Percentiles rank a stretch among this genome's conserved stretches.
phyloP scores from a whole-genome alignment of 2,888 invertebrate species.

The Ennomos quercinarius region DNA sequence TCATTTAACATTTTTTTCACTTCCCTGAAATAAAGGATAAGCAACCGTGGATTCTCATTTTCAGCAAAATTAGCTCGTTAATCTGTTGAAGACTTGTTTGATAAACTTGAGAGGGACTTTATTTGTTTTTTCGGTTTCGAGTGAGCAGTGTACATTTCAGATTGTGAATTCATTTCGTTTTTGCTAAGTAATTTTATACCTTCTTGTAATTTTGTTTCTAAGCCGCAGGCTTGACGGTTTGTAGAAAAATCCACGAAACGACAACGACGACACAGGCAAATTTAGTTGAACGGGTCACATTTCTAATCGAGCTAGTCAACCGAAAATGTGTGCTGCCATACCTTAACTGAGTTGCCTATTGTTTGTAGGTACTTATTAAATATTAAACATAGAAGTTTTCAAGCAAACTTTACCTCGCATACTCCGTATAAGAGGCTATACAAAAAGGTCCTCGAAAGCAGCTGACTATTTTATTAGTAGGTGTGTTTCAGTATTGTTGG shows the following conservation, averaged over 20 bases:
- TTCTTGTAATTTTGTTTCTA: slow-evolving; percentile 13
- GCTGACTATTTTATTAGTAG: slow-evolving; percentile 36
- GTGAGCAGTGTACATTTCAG: slow-evolving; percentile 20
- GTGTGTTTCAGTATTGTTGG: slow-evolving; percentile 38
- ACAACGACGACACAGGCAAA: neutral
- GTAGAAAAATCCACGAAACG: neutral
- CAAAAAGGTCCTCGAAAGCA: slow-evolving; percentile 36
- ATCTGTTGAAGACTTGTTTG: slow-evolving; percentile 40
- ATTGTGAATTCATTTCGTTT: slow-evolving; percentile 16
- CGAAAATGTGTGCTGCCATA: slow-evolving; percentile 13
- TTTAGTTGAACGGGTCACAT: neutral
- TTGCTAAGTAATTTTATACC: slow-evolving; percentile 17
- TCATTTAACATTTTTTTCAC: slow-evolving; percentile 49
- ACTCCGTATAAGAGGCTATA: slow-evolving; percentile 30
- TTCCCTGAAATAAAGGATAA: slow-evolving; percentile 32
- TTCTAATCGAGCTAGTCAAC: slow-evolving; percentile 17
- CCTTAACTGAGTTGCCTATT: slow-evolving; percentile 14
- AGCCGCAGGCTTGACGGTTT: neutral
- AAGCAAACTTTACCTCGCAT: slow-evolving; percentile 27
- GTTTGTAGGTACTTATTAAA: slow-evolving; percentile 25
- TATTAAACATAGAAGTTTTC: slow-evolving; percentile 31
- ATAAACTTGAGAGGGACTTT: slow-evolving; percentile 39
- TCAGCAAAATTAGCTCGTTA: slow-evolving; percentile 39
- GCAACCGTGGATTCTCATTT: slow-evolving; percentile 38
- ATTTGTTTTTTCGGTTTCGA: slow-evolving; percentile 39